Percentiles rank a stretch among this genome's conserved stretches.
Evolutionary conservation across 1,140 invertebrate genomes (phyloP).

Genomic region (Orchestia grillus): DNA sequence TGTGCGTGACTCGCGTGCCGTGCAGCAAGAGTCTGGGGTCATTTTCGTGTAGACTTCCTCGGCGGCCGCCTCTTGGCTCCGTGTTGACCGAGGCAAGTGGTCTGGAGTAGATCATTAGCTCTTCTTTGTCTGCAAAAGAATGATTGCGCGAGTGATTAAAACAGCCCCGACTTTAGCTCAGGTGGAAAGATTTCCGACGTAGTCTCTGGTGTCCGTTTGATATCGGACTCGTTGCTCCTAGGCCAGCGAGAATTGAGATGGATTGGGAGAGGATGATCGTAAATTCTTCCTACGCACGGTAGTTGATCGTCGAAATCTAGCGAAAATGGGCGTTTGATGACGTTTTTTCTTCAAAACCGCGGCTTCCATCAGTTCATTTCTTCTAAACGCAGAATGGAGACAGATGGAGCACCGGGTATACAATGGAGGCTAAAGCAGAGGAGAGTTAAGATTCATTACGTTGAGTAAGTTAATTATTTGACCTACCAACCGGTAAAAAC

Average conservation of each 20-base stretch:
- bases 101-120: constrained; percentile 11
- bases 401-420: too few relatives aligned
- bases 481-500: too few relatives aligned
- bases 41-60: not conserved
- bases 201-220: not conserved
- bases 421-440: too few relatives aligned
- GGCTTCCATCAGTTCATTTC: too few relatives aligned
- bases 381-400: too few relatives aligned
- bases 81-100: not conserved
- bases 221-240: not conserved
- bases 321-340: not conserved
- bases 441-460: too few relatives aligned
- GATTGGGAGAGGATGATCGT: not conserved
- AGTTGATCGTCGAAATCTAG: not conserved
- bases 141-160: not conserved
- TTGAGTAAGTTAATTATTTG: too few relatives aligned
- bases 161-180: not conserved
- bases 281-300: not conserved
- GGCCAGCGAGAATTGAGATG: not conserved
- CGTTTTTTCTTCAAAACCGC: not conserved
- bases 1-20: not conserved
- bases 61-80: not conserved
- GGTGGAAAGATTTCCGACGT: not conserved
- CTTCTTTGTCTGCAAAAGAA: constrained; percentile 15
- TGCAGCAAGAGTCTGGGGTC: not conserved